Evolutionary conservation across 2,888 invertebrate genomes (phyloP).

Genomic region (Xanthia icteritia): DNA sequence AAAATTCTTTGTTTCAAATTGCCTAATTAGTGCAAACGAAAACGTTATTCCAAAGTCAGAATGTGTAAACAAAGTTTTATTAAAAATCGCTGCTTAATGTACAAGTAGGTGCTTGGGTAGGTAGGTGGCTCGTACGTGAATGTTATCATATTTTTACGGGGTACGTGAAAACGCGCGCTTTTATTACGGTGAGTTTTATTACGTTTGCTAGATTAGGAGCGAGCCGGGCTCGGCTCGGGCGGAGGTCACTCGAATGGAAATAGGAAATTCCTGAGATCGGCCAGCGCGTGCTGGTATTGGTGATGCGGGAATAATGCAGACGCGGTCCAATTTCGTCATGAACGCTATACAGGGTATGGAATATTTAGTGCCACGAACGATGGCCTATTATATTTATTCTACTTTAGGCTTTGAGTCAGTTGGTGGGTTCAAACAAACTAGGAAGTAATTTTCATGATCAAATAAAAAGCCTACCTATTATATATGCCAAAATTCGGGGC

Average conservation of each 20-base stretch:
- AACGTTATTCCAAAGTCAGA: conserved; percentile 62
- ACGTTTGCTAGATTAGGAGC: conserved; percentile 87
- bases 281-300: conserved; percentile 60
- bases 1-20: conserved; percentile 74
- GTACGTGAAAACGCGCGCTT: conserved; percentile 88
- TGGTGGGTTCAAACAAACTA: neutral
- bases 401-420: neutral
- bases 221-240: conserved; percentile 57
- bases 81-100: conserved; percentile 63
- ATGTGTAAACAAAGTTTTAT: conserved; percentile 64
- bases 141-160: conserved; percentile 90
- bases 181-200: conserved; percentile 88
- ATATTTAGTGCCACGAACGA: conserved; percentile 37
- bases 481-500: conserved; percentile 44
- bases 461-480: neutral
- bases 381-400: conserved; percentile 16
- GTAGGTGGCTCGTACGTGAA: conserved; percentile 80
- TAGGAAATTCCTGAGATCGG: conserved; percentile 76
- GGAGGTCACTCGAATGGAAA: conserved; percentile 74
- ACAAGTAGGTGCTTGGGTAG: conserved; percentile 49
- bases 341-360: conserved; percentile 24
- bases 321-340: conserved; percentile 56
- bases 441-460: conserved; percentile 7
- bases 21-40: conserved; percentile 73
- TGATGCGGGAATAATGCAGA: conserved; percentile 62